phyloP scores from a whole-genome alignment of 2,797 vertebrate genomes.

The Falco columbarius region DNA sequence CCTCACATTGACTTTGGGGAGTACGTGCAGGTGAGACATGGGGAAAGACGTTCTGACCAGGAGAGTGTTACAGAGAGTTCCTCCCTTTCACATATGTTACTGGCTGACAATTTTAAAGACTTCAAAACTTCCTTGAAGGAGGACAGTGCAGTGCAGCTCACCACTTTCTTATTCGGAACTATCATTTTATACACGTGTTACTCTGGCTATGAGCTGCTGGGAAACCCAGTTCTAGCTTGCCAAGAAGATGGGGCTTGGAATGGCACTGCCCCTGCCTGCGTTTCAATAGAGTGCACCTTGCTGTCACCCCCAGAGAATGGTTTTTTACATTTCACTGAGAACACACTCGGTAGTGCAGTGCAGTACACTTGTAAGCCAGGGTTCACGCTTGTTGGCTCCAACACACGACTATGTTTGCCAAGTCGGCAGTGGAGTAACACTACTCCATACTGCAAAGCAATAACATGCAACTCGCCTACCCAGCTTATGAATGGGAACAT shows the following conservation, averaged over 20 bases:
- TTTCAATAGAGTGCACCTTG: conserved; percentile 86
- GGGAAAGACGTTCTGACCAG: conserved; percentile 53
- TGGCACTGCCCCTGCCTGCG: conserved; percentile 88
- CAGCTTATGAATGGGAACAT: conserved; percentile 79
- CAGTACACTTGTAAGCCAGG: conserved; percentile 88
- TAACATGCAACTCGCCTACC: conserved; percentile 83
- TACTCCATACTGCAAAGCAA: conserved; percentile 81
- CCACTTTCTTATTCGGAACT: conserved; percentile 87
- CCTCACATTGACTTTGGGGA: conserved; percentile 97
- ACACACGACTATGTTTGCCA: conserved; percentile 85
- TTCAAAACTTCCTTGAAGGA: conserved; percentile 26
- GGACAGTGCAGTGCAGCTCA: conserved; percentile 67
- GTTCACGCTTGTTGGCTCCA: conserved; percentile 83
- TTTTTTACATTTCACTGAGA: conserved; percentile 83
- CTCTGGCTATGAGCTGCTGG: conserved; percentile 87
- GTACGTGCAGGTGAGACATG: conserved; percentile 78
- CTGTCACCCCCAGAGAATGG: conserved; percentile 85
- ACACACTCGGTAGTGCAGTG: conserved; percentile 80
- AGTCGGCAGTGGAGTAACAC: conserved; percentile 85
- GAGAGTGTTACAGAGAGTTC: conserved; percentile 33
- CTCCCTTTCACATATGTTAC: background rate
- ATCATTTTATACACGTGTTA: conserved; percentile 87
- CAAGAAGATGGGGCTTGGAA: conserved; percentile 94
- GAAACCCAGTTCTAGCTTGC: conserved; percentile 82
- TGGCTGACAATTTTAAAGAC: conserved; percentile 13